These are phyloP conservation scores for Sisyra terminalis DNA, from an alignment of 2,888 invertebrate species.

Conservation along the genomic window DNA sequence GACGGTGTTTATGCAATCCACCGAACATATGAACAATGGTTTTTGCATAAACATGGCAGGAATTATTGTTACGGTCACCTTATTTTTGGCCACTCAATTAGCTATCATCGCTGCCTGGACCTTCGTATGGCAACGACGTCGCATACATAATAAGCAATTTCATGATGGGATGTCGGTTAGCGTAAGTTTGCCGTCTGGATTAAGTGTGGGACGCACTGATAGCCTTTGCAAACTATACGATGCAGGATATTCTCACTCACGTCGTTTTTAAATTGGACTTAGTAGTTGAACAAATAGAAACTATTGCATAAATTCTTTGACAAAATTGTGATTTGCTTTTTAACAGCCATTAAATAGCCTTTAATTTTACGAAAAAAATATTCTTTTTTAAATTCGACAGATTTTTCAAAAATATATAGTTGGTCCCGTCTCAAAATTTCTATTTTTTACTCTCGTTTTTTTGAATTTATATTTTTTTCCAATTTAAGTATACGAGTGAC, in stretches of 20 bases:
- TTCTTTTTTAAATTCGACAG: too few relatives aligned
- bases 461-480: too few relatives aligned
- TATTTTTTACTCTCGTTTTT: too few relatives aligned
- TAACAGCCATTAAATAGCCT: too few relatives aligned
- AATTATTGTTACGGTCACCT: slow-evolving; percentile 67
- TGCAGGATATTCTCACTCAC: slow-evolving; percentile 64
- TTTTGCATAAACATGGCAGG: slow-evolving; percentile 65
- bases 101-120: slow-evolving; percentile 79
- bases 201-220: slow-evolving; percentile 40
- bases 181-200: slow-evolving; percentile 47
- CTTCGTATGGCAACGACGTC: slow-evolving; percentile 70
- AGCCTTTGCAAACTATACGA: slow-evolving; percentile 80
- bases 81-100: slow-evolving; percentile 75
- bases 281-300: too few relatives aligned
- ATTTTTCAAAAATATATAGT: too few relatives aligned
- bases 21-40: slow-evolving; percentile 28
- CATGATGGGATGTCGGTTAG: slow-evolving; percentile 41
- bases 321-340: too few relatives aligned
- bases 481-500: too few relatives aligned
- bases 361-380: too few relatives aligned
- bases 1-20: slow-evolving; percentile 53
- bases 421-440: too few relatives aligned
- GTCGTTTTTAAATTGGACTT: slow-evolving; percentile 21
- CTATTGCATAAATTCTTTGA: too few relatives aligned
- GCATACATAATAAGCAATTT: slow-evolving; percentile 32